phyloP scores from a whole-genome alignment of 2,113 vertebrate species.

The Delphinus delphis region DNA sequence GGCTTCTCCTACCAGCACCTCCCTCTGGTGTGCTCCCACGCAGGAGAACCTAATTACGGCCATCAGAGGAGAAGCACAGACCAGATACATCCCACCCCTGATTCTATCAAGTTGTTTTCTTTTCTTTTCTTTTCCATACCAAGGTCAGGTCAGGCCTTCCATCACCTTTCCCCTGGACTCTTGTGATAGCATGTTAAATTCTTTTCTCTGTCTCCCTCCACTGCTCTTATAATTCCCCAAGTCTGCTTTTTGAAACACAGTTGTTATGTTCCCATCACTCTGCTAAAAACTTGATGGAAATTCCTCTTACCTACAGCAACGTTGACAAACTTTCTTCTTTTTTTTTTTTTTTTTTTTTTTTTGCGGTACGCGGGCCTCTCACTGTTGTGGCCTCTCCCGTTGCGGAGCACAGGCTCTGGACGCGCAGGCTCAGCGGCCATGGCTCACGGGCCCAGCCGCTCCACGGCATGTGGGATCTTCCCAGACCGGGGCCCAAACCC shows the following conservation, averaged over 20 bases:
- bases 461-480: too few relatives aligned
- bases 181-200: background rate
- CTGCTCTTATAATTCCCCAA: background rate
- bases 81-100: accelerated
- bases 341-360: too few relatives aligned
- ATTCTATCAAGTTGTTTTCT: background rate
- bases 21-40: background rate
- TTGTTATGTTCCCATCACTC: background rate
- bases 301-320: background rate
- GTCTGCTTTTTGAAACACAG: background rate
- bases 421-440: too few relatives aligned
- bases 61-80: background rate
- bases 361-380: too few relatives aligned
- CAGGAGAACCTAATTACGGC: accelerated
- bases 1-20: background rate
- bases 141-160: background rate
- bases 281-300: background rate
- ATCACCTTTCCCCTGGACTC: background rate
- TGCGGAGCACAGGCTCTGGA: too few relatives aligned
- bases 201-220: background rate
- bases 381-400: too few relatives aligned
- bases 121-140: background rate
- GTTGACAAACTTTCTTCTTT: background rate
- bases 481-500: too few relatives aligned
- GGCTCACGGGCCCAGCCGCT: too few relatives aligned